phyloP scores from a whole-genome alignment of 2,797 vertebrate genomes.

The Morus bassanus region DNA sequence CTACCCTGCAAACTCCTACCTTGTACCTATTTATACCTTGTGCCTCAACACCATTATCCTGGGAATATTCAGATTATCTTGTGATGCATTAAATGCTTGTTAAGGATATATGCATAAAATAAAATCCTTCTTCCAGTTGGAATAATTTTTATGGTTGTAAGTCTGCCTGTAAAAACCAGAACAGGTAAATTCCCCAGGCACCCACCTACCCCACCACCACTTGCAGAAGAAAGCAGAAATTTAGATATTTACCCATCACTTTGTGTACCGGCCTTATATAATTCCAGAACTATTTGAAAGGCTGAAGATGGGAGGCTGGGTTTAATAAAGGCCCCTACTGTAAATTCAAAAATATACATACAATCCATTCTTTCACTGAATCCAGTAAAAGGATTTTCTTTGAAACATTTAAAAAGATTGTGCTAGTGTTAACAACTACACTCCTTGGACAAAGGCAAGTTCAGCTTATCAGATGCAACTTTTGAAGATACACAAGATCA shows the following conservation, averaged over 20 bases:
- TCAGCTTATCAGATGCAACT: neutral
- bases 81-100: neutral
- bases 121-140: neutral
- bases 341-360: accelerated
- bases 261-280: neutral
- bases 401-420: neutral
- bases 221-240: neutral
- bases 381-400: neutral
- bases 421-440: neutral
- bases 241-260: neutral
- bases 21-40: neutral
- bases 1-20: neutral
- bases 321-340: neutral
- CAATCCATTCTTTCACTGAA: neutral
- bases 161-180: neutral
- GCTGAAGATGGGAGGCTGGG: neutral
- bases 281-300: neutral
- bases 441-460: neutral
- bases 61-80: neutral
- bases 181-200: neutral
- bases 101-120: neutral
- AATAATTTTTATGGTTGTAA: neutral
- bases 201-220: too few species aligned
- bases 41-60: neutral
- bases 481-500: neutral